Evolutionary conservation across 2,888 invertebrate species (phyloP).

Genomic region (Leucophenga montana): DNA sequence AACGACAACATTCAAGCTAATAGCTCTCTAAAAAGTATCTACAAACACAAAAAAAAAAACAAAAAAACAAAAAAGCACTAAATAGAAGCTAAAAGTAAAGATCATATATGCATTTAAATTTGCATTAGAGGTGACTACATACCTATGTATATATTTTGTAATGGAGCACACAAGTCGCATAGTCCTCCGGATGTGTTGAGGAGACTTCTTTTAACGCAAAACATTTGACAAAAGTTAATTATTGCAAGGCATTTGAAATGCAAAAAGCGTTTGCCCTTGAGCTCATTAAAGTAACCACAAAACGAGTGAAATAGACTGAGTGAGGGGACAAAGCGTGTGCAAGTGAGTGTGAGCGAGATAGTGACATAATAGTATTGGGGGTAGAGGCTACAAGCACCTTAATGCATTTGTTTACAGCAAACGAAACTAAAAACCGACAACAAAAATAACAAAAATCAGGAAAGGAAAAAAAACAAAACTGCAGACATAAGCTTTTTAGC

Average conservation of each 20-base stretch:
- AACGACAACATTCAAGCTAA: background rate
- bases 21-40: slow-evolving; percentile 1
- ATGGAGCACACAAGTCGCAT: too few relatives aligned
- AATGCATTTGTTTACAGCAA: slow-evolving; percentile 25
- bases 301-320: too few relatives aligned
- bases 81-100: too few relatives aligned
- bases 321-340: too few relatives aligned
- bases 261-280: slow-evolving; percentile 45
- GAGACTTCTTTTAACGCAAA: slow-evolving; percentile 1
- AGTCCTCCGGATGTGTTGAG: too few relatives aligned
- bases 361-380: background rate
- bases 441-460: background rate
- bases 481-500: slow-evolving; percentile 43
- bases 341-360: too few relatives aligned
- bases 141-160: slow-evolving; percentile 40
- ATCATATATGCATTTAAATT: slow-evolving; percentile 1
- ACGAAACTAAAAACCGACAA: slow-evolving; percentile 24
- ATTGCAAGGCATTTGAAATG: slow-evolving; percentile 48
- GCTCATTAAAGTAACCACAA: slow-evolving; percentile 50
- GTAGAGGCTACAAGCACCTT: background rate
- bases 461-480: slow-evolving; percentile 29
- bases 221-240: slow-evolving; percentile 21
- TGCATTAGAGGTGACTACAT: background rate
- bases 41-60: slow-evolving; percentile 5
- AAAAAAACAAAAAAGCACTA: too few relatives aligned